Evolutionary conservation across 2,113 vertebrate species (phyloP).

Genomic region (Urocitellus parryii): DNA sequence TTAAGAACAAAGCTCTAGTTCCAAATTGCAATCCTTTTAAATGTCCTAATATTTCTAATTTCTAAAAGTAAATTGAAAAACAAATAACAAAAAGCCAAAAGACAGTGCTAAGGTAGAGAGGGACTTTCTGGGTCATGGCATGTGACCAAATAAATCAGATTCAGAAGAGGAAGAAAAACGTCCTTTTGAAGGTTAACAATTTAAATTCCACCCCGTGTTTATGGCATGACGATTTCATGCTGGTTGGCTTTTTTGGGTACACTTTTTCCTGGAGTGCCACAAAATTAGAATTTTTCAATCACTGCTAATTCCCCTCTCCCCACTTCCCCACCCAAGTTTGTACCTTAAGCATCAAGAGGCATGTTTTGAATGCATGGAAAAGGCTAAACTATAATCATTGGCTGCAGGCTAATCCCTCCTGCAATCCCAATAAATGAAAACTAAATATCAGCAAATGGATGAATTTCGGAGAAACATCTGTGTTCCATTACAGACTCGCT

Average conservation of each 20-base stretch:
- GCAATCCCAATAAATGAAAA: constrained; percentile 86
- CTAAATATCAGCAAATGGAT: constrained; percentile 88
- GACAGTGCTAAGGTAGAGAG: constrained; percentile 19
- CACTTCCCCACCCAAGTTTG: constrained; percentile 79
- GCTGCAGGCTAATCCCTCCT: constrained; percentile 84
- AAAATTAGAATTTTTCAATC: constrained; percentile 84
- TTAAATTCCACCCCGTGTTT: constrained; percentile 71
- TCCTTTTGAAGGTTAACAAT: constrained; percentile 76
- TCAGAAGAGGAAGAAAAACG: constrained; percentile 61
- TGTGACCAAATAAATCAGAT: constrained; percentile 62
- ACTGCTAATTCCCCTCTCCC: constrained; percentile 76
- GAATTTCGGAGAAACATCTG: constrained; percentile 87
- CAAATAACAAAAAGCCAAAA: neutral
- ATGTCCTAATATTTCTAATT: constrained; percentile 9
- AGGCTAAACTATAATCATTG: constrained; percentile 86
- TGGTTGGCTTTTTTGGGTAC: constrained; percentile 74
- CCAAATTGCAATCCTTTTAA: neutral
- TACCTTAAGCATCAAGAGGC: constrained; percentile 83
- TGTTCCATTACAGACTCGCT: constrained; percentile 87
- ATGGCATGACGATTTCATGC: constrained; percentile 74
- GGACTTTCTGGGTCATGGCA: constrained; percentile 71
- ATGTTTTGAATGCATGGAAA: constrained; percentile 83
- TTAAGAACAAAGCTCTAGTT: neutral
- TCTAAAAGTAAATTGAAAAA: constrained; percentile 4
- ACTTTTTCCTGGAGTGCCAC: constrained; percentile 80